phyloP scores from a whole-genome alignment of 2,888 invertebrate genomes.

The Leptinotarsa tumamoca region DNA sequence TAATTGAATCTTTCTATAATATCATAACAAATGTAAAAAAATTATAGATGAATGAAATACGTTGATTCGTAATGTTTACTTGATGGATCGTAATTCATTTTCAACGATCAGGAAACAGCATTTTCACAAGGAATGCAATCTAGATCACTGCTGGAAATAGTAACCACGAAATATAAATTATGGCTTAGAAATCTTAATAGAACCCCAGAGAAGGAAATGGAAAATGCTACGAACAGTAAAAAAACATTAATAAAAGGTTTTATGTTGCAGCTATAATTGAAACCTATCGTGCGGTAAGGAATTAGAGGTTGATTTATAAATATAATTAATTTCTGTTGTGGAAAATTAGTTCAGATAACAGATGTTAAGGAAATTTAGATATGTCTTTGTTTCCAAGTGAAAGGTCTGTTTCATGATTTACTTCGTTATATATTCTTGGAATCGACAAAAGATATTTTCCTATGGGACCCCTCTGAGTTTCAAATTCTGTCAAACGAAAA shows the following conservation, averaged over 20 bases:
- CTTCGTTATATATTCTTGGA: too few species aligned
- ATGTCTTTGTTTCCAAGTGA: too few species aligned
- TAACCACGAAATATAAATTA: conserved; percentile 38
- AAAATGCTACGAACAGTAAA: conserved; percentile 12
- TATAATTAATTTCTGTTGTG: conserved; percentile 23
- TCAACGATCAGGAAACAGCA: too few species aligned
- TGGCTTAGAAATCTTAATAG: conserved; percentile 30
- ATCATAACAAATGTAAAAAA: too few species aligned
- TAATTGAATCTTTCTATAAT: too few species aligned
- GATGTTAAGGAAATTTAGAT: neutral
- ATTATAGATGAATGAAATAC: too few species aligned
- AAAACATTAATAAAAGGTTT: conserved; percentile 25
- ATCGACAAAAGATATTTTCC: too few species aligned
- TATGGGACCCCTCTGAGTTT: too few species aligned
- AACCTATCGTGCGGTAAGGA: conserved; percentile 31
- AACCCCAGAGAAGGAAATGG: conserved; percentile 16
- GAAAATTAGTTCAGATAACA: conserved; percentile 1
- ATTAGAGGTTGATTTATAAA: conserved; percentile 29
- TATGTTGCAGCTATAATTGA: conserved; percentile 31
- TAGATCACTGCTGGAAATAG: conserved; percentile 32
- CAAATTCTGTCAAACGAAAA: too few species aligned
- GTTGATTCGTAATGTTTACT: too few species aligned
- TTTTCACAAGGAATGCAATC: conserved; percentile 21
- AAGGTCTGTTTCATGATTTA: too few species aligned
- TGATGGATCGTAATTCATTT: too few species aligned